Evolutionary conservation across 1,140 invertebrate species (phyloP), one percentile per base, ranked within the genome.

Genomic region (Ceratina calcarata): DNA sequence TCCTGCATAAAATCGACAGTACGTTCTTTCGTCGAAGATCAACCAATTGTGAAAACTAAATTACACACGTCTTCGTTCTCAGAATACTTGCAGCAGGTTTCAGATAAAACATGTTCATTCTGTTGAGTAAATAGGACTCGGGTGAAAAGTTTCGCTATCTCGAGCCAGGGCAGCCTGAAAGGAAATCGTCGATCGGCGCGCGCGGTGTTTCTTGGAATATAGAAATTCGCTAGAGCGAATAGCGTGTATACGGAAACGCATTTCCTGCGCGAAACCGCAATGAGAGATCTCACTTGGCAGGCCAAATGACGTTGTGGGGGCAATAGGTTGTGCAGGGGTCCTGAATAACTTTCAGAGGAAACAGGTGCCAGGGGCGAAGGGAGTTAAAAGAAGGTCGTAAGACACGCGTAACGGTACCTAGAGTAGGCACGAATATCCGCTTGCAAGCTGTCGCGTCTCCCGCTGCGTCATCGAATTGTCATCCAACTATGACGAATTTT

Each of bases 341-440:
- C 68, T 71, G 80, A 80, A 75, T 82, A 85, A 85, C 72, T 75
- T 75, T 61, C 77, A 37, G 72, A 27, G 53, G 53, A 32, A 67
- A 69, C 66, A 81, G 78, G 66, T 61, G 82, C 15, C 27, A 32
- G 55, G 24, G 70, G 79, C 55, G 68, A 49, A 20, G 13, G 16
- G 22, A 45, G 53, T 18, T 49, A 57, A 67, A 81, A 83, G 73
- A 58, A 75, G 68, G 58, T 60, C 70, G 58, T 55, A 74, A 84
- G 80, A 86, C 73, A 64, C 20, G 74, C 22, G 67, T 90, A 91
- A 91, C 90, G 90, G 90, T 90, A 90, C 89, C 81, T 88, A 89
- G 90, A 90, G 89, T 91, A 90, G 89, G 87, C 87, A 89, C 81
- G 87, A 91, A 91, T 91, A 92, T 91, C 88, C 91, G 90, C 90